Percentiles rank a stretch among this genome's conserved stretches.
Evolutionary conservation across 1,140 invertebrate genomes (phyloP).

Genomic region (Scylla paramamosain): DNA sequence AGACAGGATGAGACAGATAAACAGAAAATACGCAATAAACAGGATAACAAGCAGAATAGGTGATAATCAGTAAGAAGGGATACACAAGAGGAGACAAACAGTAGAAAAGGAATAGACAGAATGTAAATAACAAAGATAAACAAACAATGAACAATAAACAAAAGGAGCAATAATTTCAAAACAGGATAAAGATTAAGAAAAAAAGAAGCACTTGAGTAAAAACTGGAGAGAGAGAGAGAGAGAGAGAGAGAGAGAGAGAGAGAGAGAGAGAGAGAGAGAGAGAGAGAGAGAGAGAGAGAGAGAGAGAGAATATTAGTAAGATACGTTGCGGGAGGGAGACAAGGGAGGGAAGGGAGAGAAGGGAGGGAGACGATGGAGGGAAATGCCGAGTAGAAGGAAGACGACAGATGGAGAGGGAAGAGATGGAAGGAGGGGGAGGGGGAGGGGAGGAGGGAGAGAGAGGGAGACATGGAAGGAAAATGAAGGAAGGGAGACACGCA

Average conservation of each 20-base stretch:
- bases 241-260: constrained; percentile 27
- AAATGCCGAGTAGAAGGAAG: not conserved
- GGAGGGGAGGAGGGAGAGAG: not conserved
- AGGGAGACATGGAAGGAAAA: not conserved
- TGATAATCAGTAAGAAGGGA: not conserved
- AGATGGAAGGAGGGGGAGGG: not conserved
- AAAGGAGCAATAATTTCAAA: not conserved
- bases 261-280: constrained; percentile 2
- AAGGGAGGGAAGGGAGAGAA: not conserved
- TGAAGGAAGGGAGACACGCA: not conserved
- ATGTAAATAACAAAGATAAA: not conserved
- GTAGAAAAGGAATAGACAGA: not conserved
- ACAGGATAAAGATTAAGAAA: not conserved
- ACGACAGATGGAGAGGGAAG: not conserved
- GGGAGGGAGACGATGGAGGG: not conserved
- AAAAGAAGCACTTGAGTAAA: not conserved
- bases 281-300: constrained; percentile 18
- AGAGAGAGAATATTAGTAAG: too few species aligned
- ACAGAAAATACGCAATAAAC: not conserved
- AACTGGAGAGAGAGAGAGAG: constrained; percentile 3
- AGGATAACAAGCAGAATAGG: not conserved
- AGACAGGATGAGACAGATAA: not conserved
- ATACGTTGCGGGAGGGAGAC: not conserved
- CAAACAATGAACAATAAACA: not conserved
- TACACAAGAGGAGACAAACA: not conserved